phyloP scores from a whole-genome alignment of 2,888 invertebrate genomes.

The Pollenia angustigena region DNA sequence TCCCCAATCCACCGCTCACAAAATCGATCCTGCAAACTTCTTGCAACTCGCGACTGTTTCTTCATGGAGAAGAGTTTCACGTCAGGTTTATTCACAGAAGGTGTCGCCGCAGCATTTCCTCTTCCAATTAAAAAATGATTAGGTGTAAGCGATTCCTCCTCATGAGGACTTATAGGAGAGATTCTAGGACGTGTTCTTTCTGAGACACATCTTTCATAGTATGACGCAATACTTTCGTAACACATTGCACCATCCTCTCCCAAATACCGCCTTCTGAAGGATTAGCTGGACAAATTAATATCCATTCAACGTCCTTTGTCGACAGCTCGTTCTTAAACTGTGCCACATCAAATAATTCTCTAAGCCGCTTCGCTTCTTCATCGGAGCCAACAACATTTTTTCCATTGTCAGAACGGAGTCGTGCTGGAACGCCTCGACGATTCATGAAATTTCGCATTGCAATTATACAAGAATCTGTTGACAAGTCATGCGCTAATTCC shows the following conservation, averaged over 20 bases:
- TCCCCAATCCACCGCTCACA: no score
- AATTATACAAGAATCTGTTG: no score
- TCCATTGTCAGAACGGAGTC: constrained; percentile 69
- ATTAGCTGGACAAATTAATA: constrained; percentile 71
- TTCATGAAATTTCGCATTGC: constrained; percentile 70
- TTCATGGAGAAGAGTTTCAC: constrained; percentile 26
- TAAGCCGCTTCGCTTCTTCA: constrained; percentile 50
- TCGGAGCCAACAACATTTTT: constrained; percentile 67
- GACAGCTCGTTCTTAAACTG: constrained; percentile 14
- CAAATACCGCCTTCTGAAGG: constrained; percentile 61
- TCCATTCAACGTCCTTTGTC: constrained; percentile 69
- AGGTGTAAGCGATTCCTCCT: constrained; percentile 67
- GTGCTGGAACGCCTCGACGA: constrained; percentile 65
- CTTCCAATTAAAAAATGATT: constrained; percentile 66
- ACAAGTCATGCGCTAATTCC: no score
- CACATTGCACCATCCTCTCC: constrained; percentile 69
- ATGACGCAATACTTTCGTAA: constrained; percentile 63
- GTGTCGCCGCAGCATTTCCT: constrained; percentile 52
- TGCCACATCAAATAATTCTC: constrained; percentile 38
- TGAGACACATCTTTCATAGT: constrained; percentile 65
- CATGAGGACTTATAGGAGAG: constrained; percentile 54
- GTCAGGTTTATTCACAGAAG: constrained; percentile 13
- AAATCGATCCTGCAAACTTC: no score
- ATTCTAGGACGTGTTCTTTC: constrained; percentile 68
- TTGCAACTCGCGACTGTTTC: constrained; percentile 71